These are phyloP conservation scores for Mimas tiliae DNA, from an alignment of 2,888 invertebrate genomes.

Conservation along the genomic window DNA sequence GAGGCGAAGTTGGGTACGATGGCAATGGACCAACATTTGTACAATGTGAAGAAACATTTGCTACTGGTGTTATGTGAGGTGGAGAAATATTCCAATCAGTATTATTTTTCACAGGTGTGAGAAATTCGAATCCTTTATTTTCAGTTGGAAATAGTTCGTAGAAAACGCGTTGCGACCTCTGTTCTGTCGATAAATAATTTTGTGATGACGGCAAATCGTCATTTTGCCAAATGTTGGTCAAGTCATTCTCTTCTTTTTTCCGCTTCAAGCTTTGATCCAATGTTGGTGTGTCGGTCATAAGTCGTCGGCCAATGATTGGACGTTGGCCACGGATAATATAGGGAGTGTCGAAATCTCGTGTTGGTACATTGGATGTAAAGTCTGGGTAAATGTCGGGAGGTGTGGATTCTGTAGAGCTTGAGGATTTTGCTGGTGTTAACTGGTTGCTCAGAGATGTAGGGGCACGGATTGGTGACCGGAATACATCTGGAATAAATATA, in stretches of 20 bases:
- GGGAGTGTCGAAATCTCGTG: slow-evolving; percentile 40
- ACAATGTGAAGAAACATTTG: slow-evolving; percentile 32
- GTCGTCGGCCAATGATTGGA: slow-evolving; percentile 67
- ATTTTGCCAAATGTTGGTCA: slow-evolving; percentile 20
- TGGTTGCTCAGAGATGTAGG: slow-evolving; percentile 48
- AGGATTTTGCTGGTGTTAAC: slow-evolving; percentile 56
- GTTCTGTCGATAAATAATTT: slow-evolving; percentile 1
- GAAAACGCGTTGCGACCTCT: background rate
- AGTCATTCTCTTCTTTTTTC: slow-evolving; percentile 24
- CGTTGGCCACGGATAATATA: slow-evolving; percentile 46
- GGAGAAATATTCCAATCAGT: slow-evolving; percentile 23
- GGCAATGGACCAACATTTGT: slow-evolving; percentile 34
- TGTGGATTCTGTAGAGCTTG: slow-evolving; percentile 70
- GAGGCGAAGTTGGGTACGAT: slow-evolving; percentile 30
- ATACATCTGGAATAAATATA: slow-evolving; percentile 3
- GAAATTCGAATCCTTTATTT: slow-evolving; percentile 7
- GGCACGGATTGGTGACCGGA: background rate
- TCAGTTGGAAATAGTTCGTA: slow-evolving; percentile 27
- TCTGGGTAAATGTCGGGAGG: slow-evolving; percentile 72
- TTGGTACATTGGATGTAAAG: slow-evolving; percentile 27
- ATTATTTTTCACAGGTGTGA: slow-evolving; percentile 1
- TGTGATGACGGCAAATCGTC: background rate
- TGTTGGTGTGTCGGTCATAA: slow-evolving; percentile 48
- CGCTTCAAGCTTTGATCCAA: slow-evolving; percentile 35
- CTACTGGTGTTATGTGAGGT: slow-evolving; percentile 4